phyloP scores from a whole-genome alignment of 2,797 vertebrate species.

The Halcyon chelicuti region DNA sequence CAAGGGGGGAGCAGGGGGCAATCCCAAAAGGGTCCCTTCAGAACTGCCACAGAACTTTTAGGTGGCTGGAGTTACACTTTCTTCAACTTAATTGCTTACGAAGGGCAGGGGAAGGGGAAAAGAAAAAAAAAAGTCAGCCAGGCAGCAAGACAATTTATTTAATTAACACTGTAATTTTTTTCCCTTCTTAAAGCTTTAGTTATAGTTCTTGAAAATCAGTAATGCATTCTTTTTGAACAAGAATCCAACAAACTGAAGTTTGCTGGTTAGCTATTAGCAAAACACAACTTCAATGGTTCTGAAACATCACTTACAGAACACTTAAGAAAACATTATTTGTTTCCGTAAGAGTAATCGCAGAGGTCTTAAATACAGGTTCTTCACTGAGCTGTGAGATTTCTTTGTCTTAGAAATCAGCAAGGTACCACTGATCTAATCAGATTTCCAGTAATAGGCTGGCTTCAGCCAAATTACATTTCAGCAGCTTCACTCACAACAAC shows the following conservation, averaged over 20 bases:
- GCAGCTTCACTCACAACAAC: not conserved
- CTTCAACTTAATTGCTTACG: not conserved
- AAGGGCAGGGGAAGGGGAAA: accelerated
- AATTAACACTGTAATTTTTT: not conserved
- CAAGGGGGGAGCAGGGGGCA: not conserved
- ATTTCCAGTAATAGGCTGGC: not conserved
- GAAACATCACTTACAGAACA: not conserved
- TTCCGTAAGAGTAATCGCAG: not conserved
- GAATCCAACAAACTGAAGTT: not conserved
- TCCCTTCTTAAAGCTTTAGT: not conserved
- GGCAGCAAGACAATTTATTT: not conserved
- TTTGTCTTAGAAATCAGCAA: not conserved
- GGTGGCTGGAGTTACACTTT: not conserved
- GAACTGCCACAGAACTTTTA: not conserved
- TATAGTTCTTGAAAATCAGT: not conserved
- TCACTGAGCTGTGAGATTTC: not conserved
- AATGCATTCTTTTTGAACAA: not conserved
- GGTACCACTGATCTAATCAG: not conserved
- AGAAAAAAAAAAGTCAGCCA: not conserved
- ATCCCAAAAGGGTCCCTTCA: not conserved
- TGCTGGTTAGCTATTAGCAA: not conserved
- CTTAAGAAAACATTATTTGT: not conserved
- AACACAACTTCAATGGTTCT: not conserved
- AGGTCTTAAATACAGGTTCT: not conserved
- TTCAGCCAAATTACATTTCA: conserved; percentile 26